Evolutionary conservation across 2,797 vertebrate genomes (phyloP).

Genomic region (Aphelocoma californica): DNA sequence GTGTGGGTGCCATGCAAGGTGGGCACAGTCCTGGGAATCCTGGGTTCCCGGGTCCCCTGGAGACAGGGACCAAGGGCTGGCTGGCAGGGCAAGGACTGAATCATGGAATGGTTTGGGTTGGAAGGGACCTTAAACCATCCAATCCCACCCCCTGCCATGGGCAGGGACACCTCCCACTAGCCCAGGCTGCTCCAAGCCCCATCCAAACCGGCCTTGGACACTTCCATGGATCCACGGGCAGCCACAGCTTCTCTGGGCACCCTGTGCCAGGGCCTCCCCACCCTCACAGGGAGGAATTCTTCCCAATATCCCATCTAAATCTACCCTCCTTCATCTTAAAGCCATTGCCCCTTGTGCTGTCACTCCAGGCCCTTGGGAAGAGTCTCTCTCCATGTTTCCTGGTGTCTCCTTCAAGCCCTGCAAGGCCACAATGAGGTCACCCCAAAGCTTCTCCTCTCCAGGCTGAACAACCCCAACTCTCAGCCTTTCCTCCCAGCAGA

Average conservation of each 20-base stretch:
- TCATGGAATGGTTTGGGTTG: not conserved
- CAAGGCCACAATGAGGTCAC: too few relatives aligned
- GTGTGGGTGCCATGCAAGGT: not conserved
- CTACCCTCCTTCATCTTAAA: too few relatives aligned
- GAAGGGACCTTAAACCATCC: not conserved
- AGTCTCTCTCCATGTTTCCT: too few relatives aligned
- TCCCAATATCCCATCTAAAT: too few relatives aligned
- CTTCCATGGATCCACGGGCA: not conserved
- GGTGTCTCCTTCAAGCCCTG: too few relatives aligned
- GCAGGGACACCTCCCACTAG: rapidly evolving
- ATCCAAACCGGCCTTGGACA: rapidly evolving
- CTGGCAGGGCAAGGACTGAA: not conserved
- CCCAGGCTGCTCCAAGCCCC: rapidly evolving
- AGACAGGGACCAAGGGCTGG: not conserved
- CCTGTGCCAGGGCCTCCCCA: too few relatives aligned
- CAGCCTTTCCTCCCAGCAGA: too few relatives aligned
- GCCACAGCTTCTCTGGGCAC: not conserved
- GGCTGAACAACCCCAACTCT: too few relatives aligned
- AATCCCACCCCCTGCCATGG: rapidly evolving
- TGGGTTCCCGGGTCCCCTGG: not conserved
- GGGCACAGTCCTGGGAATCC: not conserved
- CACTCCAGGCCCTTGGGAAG: too few relatives aligned
- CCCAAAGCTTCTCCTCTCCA: too few relatives aligned
- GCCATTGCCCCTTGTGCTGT: too few relatives aligned
- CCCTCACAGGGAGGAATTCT: too few relatives aligned